Evolutionary conservation across 2,113 vertebrate genomes (phyloP), one percentile per base, ranked within the genome.

Genomic region (Narcine bancroftii): DNA sequence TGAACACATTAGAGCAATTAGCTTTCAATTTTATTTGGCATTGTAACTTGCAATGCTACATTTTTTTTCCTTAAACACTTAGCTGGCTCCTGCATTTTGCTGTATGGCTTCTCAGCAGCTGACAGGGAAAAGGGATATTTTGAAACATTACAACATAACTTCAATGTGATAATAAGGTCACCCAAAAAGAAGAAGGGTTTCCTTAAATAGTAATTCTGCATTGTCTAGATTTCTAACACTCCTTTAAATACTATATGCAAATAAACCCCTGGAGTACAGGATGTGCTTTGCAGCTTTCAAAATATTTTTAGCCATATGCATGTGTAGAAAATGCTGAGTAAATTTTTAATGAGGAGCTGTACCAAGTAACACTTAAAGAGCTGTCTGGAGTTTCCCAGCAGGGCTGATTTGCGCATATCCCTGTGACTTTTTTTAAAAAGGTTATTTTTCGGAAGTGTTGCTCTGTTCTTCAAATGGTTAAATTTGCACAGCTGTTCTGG

Each of bases 281-380:
- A 91, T 91, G 89, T 69, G 65, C 89, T 91, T 91, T 91, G 53
- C 89, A 91, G 89, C 63, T 91, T 91, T 91, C 63, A 91, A 69
- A 87, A 87, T 87, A 87, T 87, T 87, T 87, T 87, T 87, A 87
- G 81, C 81, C 81, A 87, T n/a, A 83, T 87, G 81, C 81, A 87
- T 87, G 81, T 87, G 81, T 63, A 87, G 81, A 91, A 91, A 91
- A 66, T 91, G 63, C 60, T 69, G 63, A 91, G 89, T 91, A 91
- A 91, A 91, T 91, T 91, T 91, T 91, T 91, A 69, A 69, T 91
- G 89, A 66, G 63, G 63, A 91, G 36, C 89, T 42, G 63, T 29
- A 66, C 89, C 89, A 91, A 66, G 39, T 71, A 91, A 69, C 65
- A 91, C 45, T 91, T 69, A 91, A 91, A 91, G 89, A 91, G 63